A percentile compares a stretch with the other conserved stretches of the same genome.
phyloP scores from a whole-genome alignment of 2,888 invertebrate species.

The Nesidiocoris tenuis region DNA sequence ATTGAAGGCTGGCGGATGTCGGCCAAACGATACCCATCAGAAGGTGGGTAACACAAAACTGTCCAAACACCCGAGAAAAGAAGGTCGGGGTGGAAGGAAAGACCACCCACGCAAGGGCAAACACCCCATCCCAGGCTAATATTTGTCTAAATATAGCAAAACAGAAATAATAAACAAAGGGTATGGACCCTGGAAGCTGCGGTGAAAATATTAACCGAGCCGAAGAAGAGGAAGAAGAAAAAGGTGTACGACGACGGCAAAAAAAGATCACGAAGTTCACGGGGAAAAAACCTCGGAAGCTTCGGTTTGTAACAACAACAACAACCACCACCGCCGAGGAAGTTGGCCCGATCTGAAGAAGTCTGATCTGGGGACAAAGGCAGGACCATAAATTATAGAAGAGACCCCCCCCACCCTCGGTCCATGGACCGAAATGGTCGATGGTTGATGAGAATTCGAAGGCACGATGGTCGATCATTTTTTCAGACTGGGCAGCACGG shows the following conservation, averaged over 20 bases:
- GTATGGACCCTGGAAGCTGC: constrained; percentile 28
- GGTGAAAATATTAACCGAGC: constrained; percentile 37
- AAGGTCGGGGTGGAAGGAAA: constrained; percentile 7
- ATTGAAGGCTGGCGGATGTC: constrained; percentile 28
- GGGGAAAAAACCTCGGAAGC: background rate
- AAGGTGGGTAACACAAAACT: constrained; percentile 42
- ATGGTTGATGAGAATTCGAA: too few species aligned
- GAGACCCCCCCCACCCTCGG: too few species aligned
- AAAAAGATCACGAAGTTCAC: too few species aligned
- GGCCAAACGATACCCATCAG: constrained; percentile 44
- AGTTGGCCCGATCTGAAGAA: too few species aligned
- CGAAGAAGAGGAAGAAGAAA: constrained; percentile 3
- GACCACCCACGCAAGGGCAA: constrained; percentile 44
- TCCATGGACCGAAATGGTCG: too few species aligned
- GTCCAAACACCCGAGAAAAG: constrained; percentile 36
- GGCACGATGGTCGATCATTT: too few species aligned
- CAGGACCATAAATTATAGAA: too few species aligned
- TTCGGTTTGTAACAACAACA: background rate
- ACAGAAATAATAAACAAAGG: constrained; percentile 45
- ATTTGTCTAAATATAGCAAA: constrained; percentile 49
- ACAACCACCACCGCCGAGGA: too few species aligned
- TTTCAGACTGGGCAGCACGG: too few species aligned
- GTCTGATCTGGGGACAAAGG: too few species aligned
- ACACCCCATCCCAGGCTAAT: constrained; percentile 43
- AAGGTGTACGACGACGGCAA: background rate